A percentile compares a stretch with the other conserved stretches of the same genome.
phyloP scores from a whole-genome alignment of 2,888 invertebrate species.

The Xestia sexstrigata region DNA sequence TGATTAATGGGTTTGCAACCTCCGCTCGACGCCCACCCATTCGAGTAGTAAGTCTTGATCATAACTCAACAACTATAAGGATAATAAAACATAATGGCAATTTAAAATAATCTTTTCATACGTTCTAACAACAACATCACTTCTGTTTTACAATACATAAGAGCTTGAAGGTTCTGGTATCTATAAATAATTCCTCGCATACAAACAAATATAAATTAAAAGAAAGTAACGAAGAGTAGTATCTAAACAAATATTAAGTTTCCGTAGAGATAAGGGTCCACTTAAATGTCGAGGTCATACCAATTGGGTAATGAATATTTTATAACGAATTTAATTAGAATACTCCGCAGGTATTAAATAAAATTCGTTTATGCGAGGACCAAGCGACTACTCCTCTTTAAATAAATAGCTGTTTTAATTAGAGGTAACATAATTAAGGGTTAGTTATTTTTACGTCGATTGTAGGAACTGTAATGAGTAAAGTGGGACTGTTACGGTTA shows the following conservation, averaged over 20 bases:
- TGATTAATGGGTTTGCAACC: slow-evolving; percentile 85
- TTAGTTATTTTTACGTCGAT: slow-evolving; percentile 5
- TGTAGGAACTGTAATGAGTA: slow-evolving; percentile 3
- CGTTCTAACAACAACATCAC: slow-evolving; percentile 1
- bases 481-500: slow-evolving; percentile 14
- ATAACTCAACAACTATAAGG: slow-evolving; percentile 75
- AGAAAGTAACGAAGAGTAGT: slow-evolving; percentile 17
- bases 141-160: background rate
- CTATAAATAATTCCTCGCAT: background rate
- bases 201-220: slow-evolving; percentile 30
- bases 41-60: slow-evolving; percentile 73
- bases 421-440: slow-evolving; percentile 8
- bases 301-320: slow-evolving; percentile 39
- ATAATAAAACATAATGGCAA: slow-evolving; percentile 67
- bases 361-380: slow-evolving; percentile 24
- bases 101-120: slow-evolving; percentile 58
- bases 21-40: slow-evolving; percentile 80
- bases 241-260: slow-evolving; percentile 47
- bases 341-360: slow-evolving; percentile 33
- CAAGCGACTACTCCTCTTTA: slow-evolving; percentile 19
- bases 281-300: slow-evolving; percentile 43
- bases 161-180: background rate
- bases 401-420: slow-evolving; percentile 29
- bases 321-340: slow-evolving; percentile 41
- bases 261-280: slow-evolving; percentile 30